These are phyloP conservation scores for Lutjanus campechanus DNA, from an alignment of 2,797 vertebrate genomes.

Conservation along the genomic window DNA sequence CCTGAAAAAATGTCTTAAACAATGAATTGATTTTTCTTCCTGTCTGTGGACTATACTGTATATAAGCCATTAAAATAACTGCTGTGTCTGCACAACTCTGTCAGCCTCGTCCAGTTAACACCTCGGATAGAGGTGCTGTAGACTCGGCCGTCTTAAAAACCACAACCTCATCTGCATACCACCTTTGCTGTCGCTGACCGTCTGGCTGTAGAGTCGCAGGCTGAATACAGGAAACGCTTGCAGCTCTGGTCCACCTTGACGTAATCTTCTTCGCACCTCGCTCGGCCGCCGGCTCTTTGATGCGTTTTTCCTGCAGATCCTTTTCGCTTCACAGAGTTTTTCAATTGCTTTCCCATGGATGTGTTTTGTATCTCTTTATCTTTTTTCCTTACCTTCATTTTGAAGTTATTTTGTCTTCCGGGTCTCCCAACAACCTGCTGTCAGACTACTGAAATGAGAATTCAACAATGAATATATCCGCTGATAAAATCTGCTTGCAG, in stretches of 20 bases:
- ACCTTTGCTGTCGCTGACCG: slow-evolving; percentile 55
- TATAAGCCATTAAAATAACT: slow-evolving; percentile 15
- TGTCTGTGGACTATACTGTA: not conserved
- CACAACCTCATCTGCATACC: slow-evolving; percentile 56
- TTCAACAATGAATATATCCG: not conserved
- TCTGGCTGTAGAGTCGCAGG: slow-evolving; percentile 11
- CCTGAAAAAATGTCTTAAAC: not conserved
- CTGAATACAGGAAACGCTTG: slow-evolving; percentile 24
- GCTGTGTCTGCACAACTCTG: not conserved
- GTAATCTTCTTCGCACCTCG: slow-evolving; percentile 2
- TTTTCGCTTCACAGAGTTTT: not conserved
- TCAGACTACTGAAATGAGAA: slow-evolving; percentile 21
- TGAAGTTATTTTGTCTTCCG: not conserved
- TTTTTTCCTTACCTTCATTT: not conserved
- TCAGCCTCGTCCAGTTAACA: not conserved
- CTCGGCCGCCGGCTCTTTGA: slow-evolving; percentile 23
- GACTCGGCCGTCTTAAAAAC: slow-evolving; percentile 7
- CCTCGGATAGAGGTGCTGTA: not conserved
- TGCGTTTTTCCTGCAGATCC: slow-evolving; percentile 16
- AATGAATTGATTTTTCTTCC: not conserved
- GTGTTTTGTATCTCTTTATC: slow-evolving; percentile 3
- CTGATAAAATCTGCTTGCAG: slow-evolving; percentile 7
- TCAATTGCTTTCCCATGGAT: not conserved
- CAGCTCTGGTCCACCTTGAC: not conserved
- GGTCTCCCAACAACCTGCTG: not conserved